Percentiles rank a stretch among this genome's conserved stretches.
These are phyloP conservation scores for Heliconius himera DNA, from an alignment of 1,140 invertebrate genomes.

Conservation along the genomic window DNA sequence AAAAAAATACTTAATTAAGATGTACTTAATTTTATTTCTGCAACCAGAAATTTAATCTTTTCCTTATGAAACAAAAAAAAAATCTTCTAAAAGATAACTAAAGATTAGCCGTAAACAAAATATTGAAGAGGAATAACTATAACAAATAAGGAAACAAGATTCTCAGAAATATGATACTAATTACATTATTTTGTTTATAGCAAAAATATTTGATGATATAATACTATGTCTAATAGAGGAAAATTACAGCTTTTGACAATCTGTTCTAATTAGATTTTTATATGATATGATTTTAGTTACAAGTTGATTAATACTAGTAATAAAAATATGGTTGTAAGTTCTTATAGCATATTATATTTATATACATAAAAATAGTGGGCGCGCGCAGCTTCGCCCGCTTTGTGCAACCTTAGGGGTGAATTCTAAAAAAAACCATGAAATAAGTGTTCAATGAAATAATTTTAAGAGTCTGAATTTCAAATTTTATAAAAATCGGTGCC, in stretches of 20 bases:
- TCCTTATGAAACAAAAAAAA: background rate
- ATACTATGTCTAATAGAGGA: background rate
- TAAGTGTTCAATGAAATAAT: too few relatives aligned
- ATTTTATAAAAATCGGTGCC: too few relatives aligned
- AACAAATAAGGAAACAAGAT: background rate
- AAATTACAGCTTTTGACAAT: background rate
- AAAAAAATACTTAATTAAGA: too few relatives aligned
- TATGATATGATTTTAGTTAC: too few relatives aligned
- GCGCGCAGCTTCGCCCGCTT: too few relatives aligned
- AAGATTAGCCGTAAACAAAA: background rate
- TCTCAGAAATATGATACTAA: background rate
- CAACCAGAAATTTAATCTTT: background rate
- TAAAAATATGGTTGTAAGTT: too few relatives aligned
- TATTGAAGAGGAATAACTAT: background rate
- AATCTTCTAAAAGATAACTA: background rate
- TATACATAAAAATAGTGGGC: too few relatives aligned
- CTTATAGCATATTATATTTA: too few relatives aligned
- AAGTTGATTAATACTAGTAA: too few relatives aligned
- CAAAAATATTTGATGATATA: background rate
- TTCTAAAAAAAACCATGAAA: too few relatives aligned
- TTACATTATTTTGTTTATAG: constrained; percentile 9
- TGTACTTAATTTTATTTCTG: background rate
- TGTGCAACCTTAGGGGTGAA: too few relatives aligned
- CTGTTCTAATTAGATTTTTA: background rate
- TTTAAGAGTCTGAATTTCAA: too few relatives aligned